Evolutionary conservation across 2,797 vertebrate genomes (phyloP).

Genomic region (Mastacembelus armatus): DNA sequence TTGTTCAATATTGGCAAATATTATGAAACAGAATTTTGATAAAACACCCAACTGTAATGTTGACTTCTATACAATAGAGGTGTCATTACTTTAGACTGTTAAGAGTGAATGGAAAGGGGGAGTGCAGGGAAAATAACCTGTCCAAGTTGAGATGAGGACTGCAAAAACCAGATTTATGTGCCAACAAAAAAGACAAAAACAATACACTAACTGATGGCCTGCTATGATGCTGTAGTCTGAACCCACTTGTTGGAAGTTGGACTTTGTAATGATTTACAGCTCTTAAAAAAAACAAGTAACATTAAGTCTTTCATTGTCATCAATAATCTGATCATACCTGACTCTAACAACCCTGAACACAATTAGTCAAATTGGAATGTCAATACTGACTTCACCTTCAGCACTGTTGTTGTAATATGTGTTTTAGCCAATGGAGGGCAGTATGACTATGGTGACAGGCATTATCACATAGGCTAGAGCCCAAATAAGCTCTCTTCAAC

Average conservation of each 20-base stretch:
- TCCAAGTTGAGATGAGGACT: not conserved
- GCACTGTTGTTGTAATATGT: slow-evolving; percentile 62
- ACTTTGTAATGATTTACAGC: slow-evolving; percentile 7
- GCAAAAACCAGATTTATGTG: not conserved
- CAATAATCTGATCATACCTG: slow-evolving; percentile 28
- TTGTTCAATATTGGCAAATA: slow-evolving; percentile 12
- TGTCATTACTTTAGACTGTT: not conserved
- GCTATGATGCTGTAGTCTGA: not conserved
- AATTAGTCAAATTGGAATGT: slow-evolving; percentile 29
- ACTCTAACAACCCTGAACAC: slow-evolving; percentile 34
- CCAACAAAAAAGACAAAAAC: not conserved
- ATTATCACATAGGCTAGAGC: slow-evolving; percentile 29
- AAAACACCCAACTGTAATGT: not conserved
- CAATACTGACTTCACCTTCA: slow-evolving; percentile 4
- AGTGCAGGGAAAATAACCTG: not conserved
- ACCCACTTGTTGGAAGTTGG: slow-evolving; percentile 1
- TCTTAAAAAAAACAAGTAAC: not conserved
- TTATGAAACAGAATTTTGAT: not conserved
- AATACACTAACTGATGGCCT: not conserved
- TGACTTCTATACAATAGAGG: not conserved
- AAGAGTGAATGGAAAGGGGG: not conserved
- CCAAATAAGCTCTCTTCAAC: slow-evolving; percentile 54
- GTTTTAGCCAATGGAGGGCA: slow-evolving; percentile 83
- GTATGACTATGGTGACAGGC: slow-evolving; percentile 80
- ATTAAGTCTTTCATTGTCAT: not conserved